phyloP scores from a whole-genome alignment of 1,140 invertebrate species.

The Euglossa dilemma region DNA sequence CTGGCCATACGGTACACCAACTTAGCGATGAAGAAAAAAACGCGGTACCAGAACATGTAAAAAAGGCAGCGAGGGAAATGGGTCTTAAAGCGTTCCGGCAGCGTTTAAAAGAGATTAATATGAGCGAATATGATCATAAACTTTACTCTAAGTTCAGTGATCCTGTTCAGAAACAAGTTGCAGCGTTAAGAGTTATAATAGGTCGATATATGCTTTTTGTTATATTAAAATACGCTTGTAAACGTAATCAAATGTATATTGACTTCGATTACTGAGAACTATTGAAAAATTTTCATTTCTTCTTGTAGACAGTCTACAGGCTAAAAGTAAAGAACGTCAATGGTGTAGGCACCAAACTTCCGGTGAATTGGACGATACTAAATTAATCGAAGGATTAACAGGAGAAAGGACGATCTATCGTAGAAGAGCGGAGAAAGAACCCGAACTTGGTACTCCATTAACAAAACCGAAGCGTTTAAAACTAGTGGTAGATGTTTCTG shows the following conservation, averaged over 20 bases:
- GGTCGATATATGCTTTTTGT: constrained; percentile 69
- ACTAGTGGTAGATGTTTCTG: constrained; percentile 95
- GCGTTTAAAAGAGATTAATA: constrained; percentile 94
- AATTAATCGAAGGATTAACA: constrained; percentile 96
- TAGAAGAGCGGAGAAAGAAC: constrained; percentile 90
- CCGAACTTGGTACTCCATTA: constrained; percentile 92
- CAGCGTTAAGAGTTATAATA: constrained; percentile 86
- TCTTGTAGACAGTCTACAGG: constrained; percentile 87
- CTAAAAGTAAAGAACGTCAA: constrained; percentile 95
- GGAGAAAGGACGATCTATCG: constrained; percentile 97
- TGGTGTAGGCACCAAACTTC: constrained; percentile 96
- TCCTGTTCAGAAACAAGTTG: constrained; percentile 90
- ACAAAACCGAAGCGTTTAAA: constrained; percentile 95
- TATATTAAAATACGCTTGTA: background rate
- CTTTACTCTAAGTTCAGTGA: constrained; percentile 92
- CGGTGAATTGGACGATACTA: constrained; percentile 97
- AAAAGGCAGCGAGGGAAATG: constrained; percentile 95
- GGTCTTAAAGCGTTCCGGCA: constrained; percentile 94
- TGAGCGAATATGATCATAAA: constrained; percentile 96
- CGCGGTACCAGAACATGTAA: constrained; percentile 93
- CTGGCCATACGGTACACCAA: constrained; percentile 94
- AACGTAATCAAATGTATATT: background rate
- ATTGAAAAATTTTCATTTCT: background rate
- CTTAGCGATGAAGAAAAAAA: constrained; percentile 95
- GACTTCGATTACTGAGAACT: background rate